These are phyloP conservation scores for Pollenia angustigena DNA, from an alignment of 2,888 invertebrate genomes.

Conservation along the genomic window DNA sequence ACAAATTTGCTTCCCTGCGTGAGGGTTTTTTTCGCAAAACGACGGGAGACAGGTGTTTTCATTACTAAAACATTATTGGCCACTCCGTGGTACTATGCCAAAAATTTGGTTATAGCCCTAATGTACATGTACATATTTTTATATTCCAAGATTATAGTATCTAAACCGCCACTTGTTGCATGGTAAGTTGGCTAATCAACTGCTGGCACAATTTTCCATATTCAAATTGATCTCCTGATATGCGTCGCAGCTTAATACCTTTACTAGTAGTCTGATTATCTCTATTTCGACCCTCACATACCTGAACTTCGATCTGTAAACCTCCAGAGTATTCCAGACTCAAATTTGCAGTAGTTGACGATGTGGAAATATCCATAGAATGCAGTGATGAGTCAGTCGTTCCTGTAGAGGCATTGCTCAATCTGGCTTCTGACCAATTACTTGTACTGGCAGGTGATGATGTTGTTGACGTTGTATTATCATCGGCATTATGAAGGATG, in stretches of 20 bases:
- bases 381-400: conserved; percentile 71
- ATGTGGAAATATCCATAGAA: conserved; percentile 64
- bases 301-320: conserved; percentile 93
- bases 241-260: conserved; percentile 92
- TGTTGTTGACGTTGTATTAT: conserved; percentile 67
- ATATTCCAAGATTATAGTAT: conserved; percentile 24
- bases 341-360: conserved; percentile 84
- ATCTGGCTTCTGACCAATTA: conserved; percentile 73
- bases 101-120: too few species aligned
- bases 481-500: conserved; percentile 85
- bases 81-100: too few species aligned
- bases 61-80: too few species aligned
- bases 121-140: not conserved
- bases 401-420: conserved; percentile 77
- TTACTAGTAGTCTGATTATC: conserved; percentile 87
- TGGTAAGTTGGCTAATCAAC: conserved; percentile 93
- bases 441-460: conserved; percentile 62
- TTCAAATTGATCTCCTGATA: conserved; percentile 94
- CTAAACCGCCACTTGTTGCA: conserved; percentile 85
- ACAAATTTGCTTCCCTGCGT: too few species aligned
- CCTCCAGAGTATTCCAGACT: conserved; percentile 92
- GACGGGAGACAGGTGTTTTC: too few species aligned
- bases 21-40: too few species aligned
- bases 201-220: conserved; percentile 95
- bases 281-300: conserved; percentile 88